phyloP scores from a whole-genome alignment of 2,797 vertebrate genomes.

The Percopsis omiscomaycus region DNA sequence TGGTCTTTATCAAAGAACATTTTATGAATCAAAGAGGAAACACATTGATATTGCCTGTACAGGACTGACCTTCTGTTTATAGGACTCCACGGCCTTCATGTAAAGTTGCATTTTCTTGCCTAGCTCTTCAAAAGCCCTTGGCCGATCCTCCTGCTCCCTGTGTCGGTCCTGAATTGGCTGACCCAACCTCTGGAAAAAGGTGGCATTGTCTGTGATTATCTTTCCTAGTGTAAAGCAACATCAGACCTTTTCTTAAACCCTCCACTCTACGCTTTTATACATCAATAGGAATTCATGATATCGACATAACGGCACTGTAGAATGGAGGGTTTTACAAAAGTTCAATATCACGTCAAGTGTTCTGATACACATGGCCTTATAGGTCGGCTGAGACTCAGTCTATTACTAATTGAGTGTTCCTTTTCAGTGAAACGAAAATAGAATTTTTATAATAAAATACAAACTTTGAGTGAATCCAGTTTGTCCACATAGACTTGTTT shows the following conservation, averaged over 20 bases:
- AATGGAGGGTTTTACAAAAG: too few relatives aligned
- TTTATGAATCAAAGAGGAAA: not conserved
- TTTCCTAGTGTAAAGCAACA: not conserved
- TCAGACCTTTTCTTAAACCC: not conserved
- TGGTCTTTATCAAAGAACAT: not conserved
- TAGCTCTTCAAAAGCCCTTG: conserved; percentile 89
- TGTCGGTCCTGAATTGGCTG: conserved; percentile 89
- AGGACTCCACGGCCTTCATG: conserved; percentile 90
- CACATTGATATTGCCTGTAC: not conserved
- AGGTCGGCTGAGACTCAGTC: not conserved
- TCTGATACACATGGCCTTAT: not conserved
- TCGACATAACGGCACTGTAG: too few relatives aligned
- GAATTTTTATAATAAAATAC: not conserved
- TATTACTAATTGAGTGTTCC: too few relatives aligned
- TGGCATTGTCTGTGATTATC: not conserved
- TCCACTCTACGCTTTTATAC: not conserved
- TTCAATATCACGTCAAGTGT: not conserved
- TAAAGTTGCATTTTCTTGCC: conserved; percentile 91
- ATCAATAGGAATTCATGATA: too few relatives aligned
- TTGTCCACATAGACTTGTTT: conserved; percentile 92
- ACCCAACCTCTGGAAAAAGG: conserved; percentile 82
- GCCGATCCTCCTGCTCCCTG: conserved; percentile 89
- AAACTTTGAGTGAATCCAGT: conserved; percentile 85
- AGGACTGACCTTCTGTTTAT: conserved; percentile 85
- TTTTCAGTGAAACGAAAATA: too few relatives aligned